A percentile compares a stretch with the other conserved stretches of the same genome.
Evolutionary conservation across 1,140 invertebrate species (phyloP).

Genomic region (Pseudomyrmex concolor): DNA sequence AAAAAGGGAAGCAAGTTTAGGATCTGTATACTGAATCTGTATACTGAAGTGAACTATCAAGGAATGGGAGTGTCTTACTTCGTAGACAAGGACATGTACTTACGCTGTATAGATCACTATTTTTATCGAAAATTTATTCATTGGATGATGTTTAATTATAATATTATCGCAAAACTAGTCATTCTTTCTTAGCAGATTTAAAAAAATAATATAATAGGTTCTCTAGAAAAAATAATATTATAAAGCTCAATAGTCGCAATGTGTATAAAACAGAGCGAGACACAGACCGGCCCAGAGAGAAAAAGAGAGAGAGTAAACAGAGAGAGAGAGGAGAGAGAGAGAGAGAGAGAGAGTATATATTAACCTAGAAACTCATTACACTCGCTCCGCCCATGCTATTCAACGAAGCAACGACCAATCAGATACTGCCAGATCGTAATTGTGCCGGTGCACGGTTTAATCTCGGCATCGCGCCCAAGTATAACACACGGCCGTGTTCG

Average conservation of each 20-base stretch:
- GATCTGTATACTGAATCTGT: neutral
- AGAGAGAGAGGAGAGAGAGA: slow-evolving; percentile 58
- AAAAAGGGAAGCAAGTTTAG: neutral
- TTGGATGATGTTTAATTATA: no score
- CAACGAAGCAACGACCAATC: slow-evolving; percentile 83
- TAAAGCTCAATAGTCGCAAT: no score
- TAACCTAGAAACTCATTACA: slow-evolving; percentile 84
- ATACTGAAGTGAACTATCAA: slow-evolving; percentile 48
- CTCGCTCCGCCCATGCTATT: slow-evolving; percentile 83
- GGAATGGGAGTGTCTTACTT: slow-evolving; percentile 38
- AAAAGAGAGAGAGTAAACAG: slow-evolving; percentile 5
- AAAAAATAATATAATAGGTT: no score
- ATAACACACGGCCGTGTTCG: slow-evolving; percentile 52
- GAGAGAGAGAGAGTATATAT: slow-evolving; percentile 71
- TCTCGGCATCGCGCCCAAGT: slow-evolving; percentile 81
- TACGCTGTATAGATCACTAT: neutral
- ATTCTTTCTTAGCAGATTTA: no score
- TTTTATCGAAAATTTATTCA: no score
- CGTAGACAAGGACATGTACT: neutral
- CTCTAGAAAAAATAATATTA: no score
- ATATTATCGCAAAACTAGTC: no score
- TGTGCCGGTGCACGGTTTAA: slow-evolving; percentile 82
- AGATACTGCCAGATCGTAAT: slow-evolving; percentile 83
- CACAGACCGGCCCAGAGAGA: neutral
- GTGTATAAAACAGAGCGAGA: slow-evolving; percentile 26